These are phyloP conservation scores for Cryptus armator DNA, from an alignment of 2,888 invertebrate genomes.

Conservation along the genomic window DNA sequence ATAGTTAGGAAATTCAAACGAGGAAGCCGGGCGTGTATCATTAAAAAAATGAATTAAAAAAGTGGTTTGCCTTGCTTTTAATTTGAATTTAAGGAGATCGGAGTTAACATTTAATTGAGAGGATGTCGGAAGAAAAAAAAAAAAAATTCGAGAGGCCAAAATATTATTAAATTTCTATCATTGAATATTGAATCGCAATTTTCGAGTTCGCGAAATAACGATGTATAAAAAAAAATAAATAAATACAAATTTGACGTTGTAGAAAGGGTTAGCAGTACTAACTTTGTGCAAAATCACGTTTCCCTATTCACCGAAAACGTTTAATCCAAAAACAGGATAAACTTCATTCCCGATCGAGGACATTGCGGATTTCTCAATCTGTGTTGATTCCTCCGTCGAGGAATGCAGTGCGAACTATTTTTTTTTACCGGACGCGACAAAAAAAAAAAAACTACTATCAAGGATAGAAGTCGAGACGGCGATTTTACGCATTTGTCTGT, in stretches of 20 bases:
- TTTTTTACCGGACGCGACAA: constrained; percentile 2
- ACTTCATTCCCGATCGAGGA: neutral
- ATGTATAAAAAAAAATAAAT: neutral
- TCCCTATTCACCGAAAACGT: neutral
- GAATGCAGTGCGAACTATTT: constrained; percentile 8
- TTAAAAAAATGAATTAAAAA: neutral
- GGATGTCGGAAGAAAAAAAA: neutral
- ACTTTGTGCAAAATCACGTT: neutral
- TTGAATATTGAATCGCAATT: too few species aligned
- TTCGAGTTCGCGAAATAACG: too few species aligned
- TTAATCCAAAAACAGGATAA: neutral
- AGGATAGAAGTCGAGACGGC: neutral
- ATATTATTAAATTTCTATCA: neutral
- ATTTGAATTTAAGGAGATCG: neutral
- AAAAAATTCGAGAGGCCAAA: neutral
- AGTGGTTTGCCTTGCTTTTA: neutral
- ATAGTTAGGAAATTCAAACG: neutral
- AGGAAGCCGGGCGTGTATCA: neutral
- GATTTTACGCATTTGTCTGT: neutral
- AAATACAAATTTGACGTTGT: neutral
- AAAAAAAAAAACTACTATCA: constrained; percentile 7
- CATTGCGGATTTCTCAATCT: neutral
- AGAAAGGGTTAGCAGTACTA: neutral
- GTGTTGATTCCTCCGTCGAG: neutral
- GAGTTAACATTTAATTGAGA: neutral